Conservation (phyloP, 2,113 vertebrate species). For the Rhadina sibilatrix region DNA sequence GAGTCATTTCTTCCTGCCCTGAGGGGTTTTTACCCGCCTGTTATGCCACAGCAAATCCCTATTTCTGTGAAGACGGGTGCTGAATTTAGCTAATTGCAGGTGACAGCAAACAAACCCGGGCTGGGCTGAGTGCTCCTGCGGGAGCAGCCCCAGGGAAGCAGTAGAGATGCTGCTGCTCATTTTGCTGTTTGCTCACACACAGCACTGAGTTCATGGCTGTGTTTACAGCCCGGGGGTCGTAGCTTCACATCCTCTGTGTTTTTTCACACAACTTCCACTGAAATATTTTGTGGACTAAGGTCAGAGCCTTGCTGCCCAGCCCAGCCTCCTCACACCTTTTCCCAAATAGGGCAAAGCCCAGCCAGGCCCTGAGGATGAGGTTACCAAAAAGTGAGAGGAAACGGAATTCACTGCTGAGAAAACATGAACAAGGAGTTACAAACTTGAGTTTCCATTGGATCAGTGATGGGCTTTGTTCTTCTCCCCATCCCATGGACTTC, state of each 20-base stretch:
- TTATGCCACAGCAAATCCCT: background rate
- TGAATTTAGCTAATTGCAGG: background rate
- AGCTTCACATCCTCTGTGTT: background rate
- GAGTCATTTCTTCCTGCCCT: background rate
- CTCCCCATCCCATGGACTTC: background rate
- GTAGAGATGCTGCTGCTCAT: background rate
- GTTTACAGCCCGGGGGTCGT: background rate
- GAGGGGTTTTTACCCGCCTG: background rate
- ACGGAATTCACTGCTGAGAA: background rate
- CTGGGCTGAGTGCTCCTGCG: background rate
- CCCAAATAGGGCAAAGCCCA: background rate
- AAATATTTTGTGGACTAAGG: background rate
- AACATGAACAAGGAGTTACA: background rate
- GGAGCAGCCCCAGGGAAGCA: background rate
- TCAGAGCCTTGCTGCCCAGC: background rate
- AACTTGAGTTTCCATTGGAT: background rate
- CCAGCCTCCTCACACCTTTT: background rate
- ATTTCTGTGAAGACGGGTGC: background rate
- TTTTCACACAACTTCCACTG: background rate
- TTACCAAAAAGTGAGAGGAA: background rate
- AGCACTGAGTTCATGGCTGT: background rate
- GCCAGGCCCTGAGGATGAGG: background rate
- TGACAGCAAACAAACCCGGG: background rate
- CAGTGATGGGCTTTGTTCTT: background rate
- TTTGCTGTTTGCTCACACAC: background rate